phyloP scores from a whole-genome alignment of 2,797 vertebrate species.

The Bradypodion ventrale region DNA sequence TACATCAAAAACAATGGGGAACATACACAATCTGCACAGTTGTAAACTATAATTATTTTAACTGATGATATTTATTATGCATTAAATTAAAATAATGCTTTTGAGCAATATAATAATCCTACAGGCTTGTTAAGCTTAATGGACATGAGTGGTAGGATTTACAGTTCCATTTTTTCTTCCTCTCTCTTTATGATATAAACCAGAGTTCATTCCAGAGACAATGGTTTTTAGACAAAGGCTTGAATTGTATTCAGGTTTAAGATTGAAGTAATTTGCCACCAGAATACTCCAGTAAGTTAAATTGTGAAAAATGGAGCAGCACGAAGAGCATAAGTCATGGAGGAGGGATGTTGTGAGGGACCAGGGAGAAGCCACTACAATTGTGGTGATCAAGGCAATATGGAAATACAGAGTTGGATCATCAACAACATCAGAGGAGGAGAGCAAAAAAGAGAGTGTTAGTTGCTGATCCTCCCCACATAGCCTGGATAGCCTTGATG shows the following conservation, averaged over 20 bases:
- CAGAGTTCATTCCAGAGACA: conserved; percentile 33
- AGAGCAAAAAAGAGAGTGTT: too few species aligned
- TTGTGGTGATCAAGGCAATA: too few species aligned
- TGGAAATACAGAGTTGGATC: too few species aligned
- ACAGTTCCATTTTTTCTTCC: conserved; percentile 40
- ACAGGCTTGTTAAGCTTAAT: conserved; percentile 37
- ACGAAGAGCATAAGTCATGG: background rate
- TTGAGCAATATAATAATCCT: conserved; percentile 41
- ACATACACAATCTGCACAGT: conserved; percentile 41
- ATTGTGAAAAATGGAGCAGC: conserved; percentile 1
- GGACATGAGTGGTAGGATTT: conserved; percentile 43
- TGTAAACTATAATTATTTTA: conserved; percentile 41
- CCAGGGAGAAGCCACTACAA: too few species aligned
- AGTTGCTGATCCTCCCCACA: too few species aligned
- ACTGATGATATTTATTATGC: conserved; percentile 49
- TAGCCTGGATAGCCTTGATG: too few species aligned
- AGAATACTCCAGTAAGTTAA: background rate
- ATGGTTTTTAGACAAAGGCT: conserved; percentile 27
- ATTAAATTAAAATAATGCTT: conserved; percentile 54
- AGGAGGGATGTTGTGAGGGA: too few species aligned
- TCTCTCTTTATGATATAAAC: conserved; percentile 35
- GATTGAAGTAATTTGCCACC: conserved; percentile 1
- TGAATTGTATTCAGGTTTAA: conserved; percentile 8
- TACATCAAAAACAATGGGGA: conserved; percentile 22
- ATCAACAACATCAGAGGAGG: too few species aligned